Conservation (phyloP, 2,113 vertebrate genomes). For the Cinclus cinclus region DNA sequence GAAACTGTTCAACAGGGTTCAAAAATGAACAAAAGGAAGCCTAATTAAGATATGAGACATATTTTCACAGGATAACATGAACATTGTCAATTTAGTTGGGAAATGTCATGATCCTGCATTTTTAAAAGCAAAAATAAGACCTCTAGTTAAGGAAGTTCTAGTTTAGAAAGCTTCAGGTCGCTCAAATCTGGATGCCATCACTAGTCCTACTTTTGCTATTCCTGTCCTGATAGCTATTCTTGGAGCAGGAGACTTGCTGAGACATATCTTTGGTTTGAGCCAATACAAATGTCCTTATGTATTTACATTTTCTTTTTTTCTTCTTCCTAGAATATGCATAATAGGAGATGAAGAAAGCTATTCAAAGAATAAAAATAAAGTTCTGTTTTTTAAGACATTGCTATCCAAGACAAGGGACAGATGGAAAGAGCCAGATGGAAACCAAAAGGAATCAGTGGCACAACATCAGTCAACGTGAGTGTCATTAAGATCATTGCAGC, state of each 20-base stretch:
- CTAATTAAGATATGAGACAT: neutral
- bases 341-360: neutral
- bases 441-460: neutral
- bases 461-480: neutral
- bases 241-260: neutral
- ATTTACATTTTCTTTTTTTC: neutral
- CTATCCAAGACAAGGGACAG: neutral
- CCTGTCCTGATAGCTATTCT: neutral
- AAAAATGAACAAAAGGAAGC: neutral
- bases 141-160: neutral
- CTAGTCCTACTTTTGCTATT: neutral
- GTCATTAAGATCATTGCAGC: neutral
- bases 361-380: neutral
- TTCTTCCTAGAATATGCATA: neutral
- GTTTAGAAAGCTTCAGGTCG: neutral
- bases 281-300: neutral
- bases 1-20: neutral
- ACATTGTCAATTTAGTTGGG: neutral
- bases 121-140: neutral
- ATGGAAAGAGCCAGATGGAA: neutral
- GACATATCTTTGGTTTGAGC: neutral
- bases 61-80: neutral
- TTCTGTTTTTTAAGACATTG: neutral
- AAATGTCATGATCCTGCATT: neutral
- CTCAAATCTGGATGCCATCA: neutral